These are phyloP conservation scores for Lycophotia porphyrea DNA, from an alignment of 2,888 invertebrate genomes.

Conservation along the genomic window DNA sequence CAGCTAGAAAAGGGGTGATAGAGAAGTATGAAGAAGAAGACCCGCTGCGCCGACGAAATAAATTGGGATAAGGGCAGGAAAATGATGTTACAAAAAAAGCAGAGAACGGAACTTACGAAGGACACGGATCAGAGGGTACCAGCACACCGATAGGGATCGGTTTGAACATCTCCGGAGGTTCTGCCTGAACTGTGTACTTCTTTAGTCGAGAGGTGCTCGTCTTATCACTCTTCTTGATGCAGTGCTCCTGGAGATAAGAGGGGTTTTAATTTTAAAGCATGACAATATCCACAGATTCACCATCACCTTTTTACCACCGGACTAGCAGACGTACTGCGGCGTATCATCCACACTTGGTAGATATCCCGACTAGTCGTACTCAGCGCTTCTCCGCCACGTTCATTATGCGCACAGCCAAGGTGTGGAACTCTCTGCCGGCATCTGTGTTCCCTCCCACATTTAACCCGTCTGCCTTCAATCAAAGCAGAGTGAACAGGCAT, in stretches of 20 bases:
- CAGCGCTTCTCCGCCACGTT: too few relatives aligned
- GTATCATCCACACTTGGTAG: too few relatives aligned
- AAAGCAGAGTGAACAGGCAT: too few relatives aligned
- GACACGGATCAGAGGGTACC: conserved; percentile 82
- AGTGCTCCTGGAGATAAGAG: conserved; percentile 72
- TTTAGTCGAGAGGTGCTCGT: conserved; percentile 78
- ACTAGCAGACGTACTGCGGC: too few relatives aligned
- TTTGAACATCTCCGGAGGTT: conserved; percentile 65
- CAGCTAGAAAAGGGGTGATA: not conserved
- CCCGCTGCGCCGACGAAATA: not conserved
- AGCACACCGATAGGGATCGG: conserved; percentile 70
- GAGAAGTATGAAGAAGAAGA: not conserved
- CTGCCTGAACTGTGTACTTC: conserved; percentile 77
- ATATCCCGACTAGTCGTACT: too few relatives aligned
- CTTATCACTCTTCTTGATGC: conserved; percentile 71
- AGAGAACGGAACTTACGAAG: conserved; percentile 75
- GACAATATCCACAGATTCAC: too few relatives aligned
- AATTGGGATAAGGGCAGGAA: not conserved
- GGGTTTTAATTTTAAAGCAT: not conserved
- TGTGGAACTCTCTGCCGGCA: too few relatives aligned
- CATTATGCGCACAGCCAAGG: too few relatives aligned
- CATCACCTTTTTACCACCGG: too few relatives aligned
- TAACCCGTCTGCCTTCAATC: too few relatives aligned
- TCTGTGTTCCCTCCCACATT: too few relatives aligned
- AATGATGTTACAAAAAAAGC: not conserved